A percentile compares a stretch with the other conserved stretches of the same genome.
Conservation (phyloP, 2,797 vertebrate species). For the Pristis pectinata region DNA sequence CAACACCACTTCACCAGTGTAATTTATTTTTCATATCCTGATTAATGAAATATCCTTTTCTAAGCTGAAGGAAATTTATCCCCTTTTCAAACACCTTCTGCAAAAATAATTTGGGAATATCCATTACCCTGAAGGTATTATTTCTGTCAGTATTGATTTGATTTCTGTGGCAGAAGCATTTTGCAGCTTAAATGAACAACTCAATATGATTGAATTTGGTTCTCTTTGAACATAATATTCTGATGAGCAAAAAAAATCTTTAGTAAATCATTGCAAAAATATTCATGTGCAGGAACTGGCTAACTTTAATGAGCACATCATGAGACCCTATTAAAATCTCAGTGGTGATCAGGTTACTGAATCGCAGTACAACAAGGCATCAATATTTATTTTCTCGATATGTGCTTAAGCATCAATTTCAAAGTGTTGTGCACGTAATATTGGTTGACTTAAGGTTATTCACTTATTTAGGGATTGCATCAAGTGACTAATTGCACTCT, state of each 20-base stretch:
- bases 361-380: background rate
- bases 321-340: background rate
- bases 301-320: background rate
- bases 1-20: background rate
- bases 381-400: conserved; percentile 28
- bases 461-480: no score
- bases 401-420: background rate
- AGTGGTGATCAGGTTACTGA: background rate
- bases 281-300: background rate
- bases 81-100: background rate
- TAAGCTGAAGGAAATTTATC: background rate
- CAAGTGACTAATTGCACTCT: no score
- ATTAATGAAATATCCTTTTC: background rate
- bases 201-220: background rate
- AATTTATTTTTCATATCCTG: background rate
- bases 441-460: no score
- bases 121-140: conserved; percentile 31
- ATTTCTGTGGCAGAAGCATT: conserved; percentile 13
- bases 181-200: background rate
- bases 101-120: background rate
- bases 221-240: background rate
- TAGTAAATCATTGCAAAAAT: background rate
- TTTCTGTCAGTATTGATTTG: conserved; percentile 33
- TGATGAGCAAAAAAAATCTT: background rate
- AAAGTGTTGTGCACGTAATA: background rate